These are phyloP conservation scores for Syngnathus scovelli DNA, from an alignment of 2,113 vertebrate species.

Conservation along the genomic window DNA sequence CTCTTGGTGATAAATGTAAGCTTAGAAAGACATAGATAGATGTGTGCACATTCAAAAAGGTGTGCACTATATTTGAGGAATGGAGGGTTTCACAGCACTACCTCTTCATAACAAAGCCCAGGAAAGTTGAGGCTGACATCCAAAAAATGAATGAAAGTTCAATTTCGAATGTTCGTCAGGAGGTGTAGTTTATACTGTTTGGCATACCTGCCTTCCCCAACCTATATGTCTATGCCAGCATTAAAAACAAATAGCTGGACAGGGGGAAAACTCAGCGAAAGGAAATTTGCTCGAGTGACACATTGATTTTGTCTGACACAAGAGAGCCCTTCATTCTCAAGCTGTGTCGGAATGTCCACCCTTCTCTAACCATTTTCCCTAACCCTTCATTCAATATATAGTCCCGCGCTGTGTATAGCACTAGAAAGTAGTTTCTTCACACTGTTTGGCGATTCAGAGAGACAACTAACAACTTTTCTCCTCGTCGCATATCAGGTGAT, in stretches of 20 bases:
- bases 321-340: slow-evolving; percentile 70
- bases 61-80: slow-evolving; percentile 45
- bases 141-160: slow-evolving; percentile 66
- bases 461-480: no score
- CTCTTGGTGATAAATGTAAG: slow-evolving; percentile 58
- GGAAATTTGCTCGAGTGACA: slow-evolving; percentile 69
- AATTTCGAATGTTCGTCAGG: slow-evolving; percentile 66
- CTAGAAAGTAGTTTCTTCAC: no score
- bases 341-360: slow-evolving; percentile 17
- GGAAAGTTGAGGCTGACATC: slow-evolving; percentile 59
- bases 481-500: no score
- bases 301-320: slow-evolving; percentile 72
- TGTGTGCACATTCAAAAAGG: slow-evolving; percentile 21
- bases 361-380: no score
- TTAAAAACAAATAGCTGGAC: slow-evolving; percentile 68
- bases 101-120: slow-evolving; percentile 60
- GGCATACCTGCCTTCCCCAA: slow-evolving; percentile 51
- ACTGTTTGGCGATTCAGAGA: no score
- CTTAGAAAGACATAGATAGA: slow-evolving; percentile 53
- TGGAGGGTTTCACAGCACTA: slow-evolving; percentile 42
- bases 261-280: slow-evolving; percentile 44
- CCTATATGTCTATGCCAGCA: slow-evolving; percentile 63
- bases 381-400: no score
- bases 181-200: slow-evolving; percentile 57
- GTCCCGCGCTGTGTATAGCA: no score